Conservation (phyloP, 2,888 invertebrate species). For the Pyrgus malvae region DNA sequence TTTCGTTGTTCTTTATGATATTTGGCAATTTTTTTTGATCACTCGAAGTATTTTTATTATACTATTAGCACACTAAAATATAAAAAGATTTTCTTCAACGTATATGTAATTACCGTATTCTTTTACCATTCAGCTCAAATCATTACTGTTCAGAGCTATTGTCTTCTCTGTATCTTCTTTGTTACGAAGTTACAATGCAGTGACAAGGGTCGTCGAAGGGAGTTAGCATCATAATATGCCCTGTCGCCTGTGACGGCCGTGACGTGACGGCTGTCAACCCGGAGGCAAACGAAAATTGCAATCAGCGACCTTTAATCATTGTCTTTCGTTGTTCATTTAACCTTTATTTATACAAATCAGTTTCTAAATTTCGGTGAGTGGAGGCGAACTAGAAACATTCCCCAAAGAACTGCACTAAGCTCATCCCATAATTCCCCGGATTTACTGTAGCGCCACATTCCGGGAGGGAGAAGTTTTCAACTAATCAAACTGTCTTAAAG, state of each 20-base stretch:
- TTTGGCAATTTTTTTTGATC: too few species aligned
- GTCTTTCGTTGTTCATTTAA: neutral
- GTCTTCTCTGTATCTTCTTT: too few species aligned
- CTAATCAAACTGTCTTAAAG: constrained; percentile 72
- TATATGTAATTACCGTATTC: too few species aligned
- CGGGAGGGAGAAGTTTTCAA: constrained; percentile 52
- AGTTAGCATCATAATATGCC: constrained; percentile 33
- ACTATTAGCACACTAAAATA: too few species aligned
- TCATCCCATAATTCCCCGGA: constrained; percentile 38
- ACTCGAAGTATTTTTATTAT: too few species aligned
- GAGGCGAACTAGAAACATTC: neutral
- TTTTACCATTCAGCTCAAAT: too few species aligned
- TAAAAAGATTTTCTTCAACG: too few species aligned
- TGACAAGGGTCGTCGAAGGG: constrained; percentile 36
- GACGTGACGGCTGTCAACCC: constrained; percentile 7
- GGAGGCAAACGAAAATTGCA: constrained; percentile 23
- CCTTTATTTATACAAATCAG: too few species aligned
- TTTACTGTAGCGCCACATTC: constrained; percentile 37
- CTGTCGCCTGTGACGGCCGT: constrained; percentile 2
- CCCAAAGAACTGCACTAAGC: constrained; percentile 1
- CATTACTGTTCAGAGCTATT: too few species aligned
- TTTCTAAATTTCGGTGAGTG: too few species aligned
- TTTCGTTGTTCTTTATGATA: too few species aligned
- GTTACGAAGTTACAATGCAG: constrained; percentile 23
- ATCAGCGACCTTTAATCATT: constrained; percentile 17